Base-by-base conservation (phyloP, 1,140 invertebrate species). In the Diabrotica undecimpunctata region DNA sequence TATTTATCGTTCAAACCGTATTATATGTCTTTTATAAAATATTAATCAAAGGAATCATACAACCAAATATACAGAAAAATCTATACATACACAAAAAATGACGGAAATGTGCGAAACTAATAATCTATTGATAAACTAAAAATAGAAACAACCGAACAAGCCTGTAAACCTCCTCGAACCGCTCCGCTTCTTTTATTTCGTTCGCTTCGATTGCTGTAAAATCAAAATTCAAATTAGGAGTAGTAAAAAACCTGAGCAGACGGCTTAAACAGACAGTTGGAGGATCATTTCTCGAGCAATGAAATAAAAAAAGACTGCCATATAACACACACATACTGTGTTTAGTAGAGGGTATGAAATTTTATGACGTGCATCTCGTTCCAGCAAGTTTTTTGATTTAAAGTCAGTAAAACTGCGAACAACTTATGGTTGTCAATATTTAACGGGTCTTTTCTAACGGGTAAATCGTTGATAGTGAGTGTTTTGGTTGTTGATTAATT, bases 281-380 rank as follows among this genome's bases (percentile, higher is more conserved):
- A 51, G 67, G 66, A 65, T 65, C 57, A 68, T 68, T 46, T 64
- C 57, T 62, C 41, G 61, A 14, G 37, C 7, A 11, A 55, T 50
- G 54, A 25, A 67, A 61, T 61, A 62, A 64, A 70, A 72, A 72
- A 70, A 72, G 54, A 62, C 61, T 13, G 54, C 64, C 71, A 53
- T 66, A 72, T 25, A 25, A 46, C 64, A 57, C 57, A 72, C 41
- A 12, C 35, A 50, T 13, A 53, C 64, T 46, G 54, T 66, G 67
- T 69, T 75, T 77, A 75, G 64, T 75, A 69, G 72, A 69, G 71
- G 68, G 69, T 70, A 72, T 75, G 74, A 77, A 77, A 71, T 72
- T 75, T 76, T 71, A 75, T 67, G 72, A 71, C 70, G 54, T 70
- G 64, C 60, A 67, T 74, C 72, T 66, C 72, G 72, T 74, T 74